Base-by-base conservation (phyloP, 2,797 vertebrate genomes). In the Micrastur ruficollis region DNA sequence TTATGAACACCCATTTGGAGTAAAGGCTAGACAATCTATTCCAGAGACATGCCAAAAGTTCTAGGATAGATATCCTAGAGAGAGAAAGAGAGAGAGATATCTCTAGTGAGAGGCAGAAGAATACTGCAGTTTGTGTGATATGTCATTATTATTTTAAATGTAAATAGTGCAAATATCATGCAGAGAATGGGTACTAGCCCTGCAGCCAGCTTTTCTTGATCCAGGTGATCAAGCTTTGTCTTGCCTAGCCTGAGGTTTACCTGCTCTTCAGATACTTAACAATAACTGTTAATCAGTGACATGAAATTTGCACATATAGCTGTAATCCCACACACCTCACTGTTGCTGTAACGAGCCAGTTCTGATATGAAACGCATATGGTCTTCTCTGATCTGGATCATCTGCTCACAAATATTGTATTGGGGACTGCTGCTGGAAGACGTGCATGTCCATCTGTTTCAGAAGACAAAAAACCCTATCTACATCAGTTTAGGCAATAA, bases 321-420 rank as follows among this genome's bases (percentile, higher is more conserved):
- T 75, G 32, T 70, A 84, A 66, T 27, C 22, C 50, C 58, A 97
- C 98, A 40, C 16, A 99, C 99, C 99, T 99, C 99, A 5, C 98
- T 99, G 98, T 99, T 99, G 98, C 99, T 99, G 90, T 99, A 99
- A 91, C 99, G 99, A n/a, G 99, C 99, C 92, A 99, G 97, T 97
- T 99, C 99, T 0, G 99, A 99, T 98, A 99, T 99, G 97, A 99
- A 99, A 74, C 99, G 99, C 99, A 99, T 99, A 93, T 99, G 99
- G 97, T 99, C 99, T 25, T 99, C 99, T 8, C 99, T 98, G 96
- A 99, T 99, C 97, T 99, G 99, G 95, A 99, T 99, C 99, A 99
- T 99, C 98, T 99, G 99, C 95, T 99, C 99, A 61, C 99, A 99
- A 97, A 99, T 99, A 97, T 99, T 99, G 97, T 99, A 99, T 76